Percentiles rank a stretch among this genome's conserved stretches.
These are phyloP conservation scores for Palloptera scutellata DNA, from an alignment of 2,888 invertebrate species.

Conservation along the genomic window DNA sequence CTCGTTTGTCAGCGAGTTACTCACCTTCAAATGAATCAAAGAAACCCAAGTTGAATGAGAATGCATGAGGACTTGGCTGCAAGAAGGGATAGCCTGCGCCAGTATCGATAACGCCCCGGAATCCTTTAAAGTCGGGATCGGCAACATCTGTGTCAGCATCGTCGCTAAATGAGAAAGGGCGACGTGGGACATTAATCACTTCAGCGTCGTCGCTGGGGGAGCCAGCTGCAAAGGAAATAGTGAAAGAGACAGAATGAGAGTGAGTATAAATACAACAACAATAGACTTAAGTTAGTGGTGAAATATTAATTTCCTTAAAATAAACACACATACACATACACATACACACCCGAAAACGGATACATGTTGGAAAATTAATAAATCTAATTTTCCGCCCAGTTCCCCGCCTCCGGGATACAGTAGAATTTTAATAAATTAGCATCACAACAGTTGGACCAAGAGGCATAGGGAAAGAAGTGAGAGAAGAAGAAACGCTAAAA, in stretches of 20 bases:
- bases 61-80: conserved; percentile 52
- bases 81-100: conserved; percentile 59
- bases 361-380: background rate
- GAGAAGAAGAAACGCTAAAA: too few relatives aligned
- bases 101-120: conserved; percentile 61
- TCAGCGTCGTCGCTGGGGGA: conserved; percentile 58
- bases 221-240: conserved; percentile 47
- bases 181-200: conserved; percentile 52
- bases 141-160: conserved; percentile 39
- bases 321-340: background rate
- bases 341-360: too few relatives aligned
- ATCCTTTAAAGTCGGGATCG: conserved; percentile 54
- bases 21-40: conserved; percentile 62
- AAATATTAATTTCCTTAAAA: conserved; percentile 2
- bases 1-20: conserved; percentile 39
- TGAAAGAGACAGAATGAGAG: conserved; percentile 5
- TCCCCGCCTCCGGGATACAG: too few relatives aligned
- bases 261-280: background rate
- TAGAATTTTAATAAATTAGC: too few relatives aligned
- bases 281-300: background rate
- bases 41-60: conserved; percentile 55
- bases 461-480: too few relatives aligned
- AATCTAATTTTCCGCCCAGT: background rate
- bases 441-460: too few relatives aligned
- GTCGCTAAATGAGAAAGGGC: conserved; percentile 27